Base-by-base conservation (phyloP, 1,140 invertebrate species). In the Macrobrachium rosenbergii region DNA sequence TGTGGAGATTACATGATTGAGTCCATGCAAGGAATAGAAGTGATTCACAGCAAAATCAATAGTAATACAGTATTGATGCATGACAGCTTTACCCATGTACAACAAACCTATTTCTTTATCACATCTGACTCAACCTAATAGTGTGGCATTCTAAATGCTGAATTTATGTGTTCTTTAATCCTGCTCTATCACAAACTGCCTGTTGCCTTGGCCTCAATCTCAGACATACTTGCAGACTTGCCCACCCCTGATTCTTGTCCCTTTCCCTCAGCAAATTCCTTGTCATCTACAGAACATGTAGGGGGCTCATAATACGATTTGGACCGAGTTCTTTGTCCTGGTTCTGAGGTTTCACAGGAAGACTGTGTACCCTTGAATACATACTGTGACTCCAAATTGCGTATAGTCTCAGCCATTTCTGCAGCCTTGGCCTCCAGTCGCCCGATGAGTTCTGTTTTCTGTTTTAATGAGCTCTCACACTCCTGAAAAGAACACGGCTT, bases 381-480 rank as follows among this genome's bases (percentile, higher is more conserved):
- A 90, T 90, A 90, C 89, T 90, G 60, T 83, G 89, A 67, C 87
- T 88, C 80, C 89, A 88, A 87, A 64, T 90, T 87, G 89, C 83
- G 89, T 59, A 90, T 88, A 60, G 83, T 80, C 83, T 86, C 87
- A 59, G 87, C 87, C 89, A 88, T 88, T 81, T 88, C 83, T 73
- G 83, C 79, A 58, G 87, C 83, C 79, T 83, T 87, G 58, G 52
- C 72, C 80, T 90, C 89, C 79, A 87, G 69, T 16, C 78, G 79
- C 75, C 75, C 87, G 77, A 90, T 87, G 82, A 82, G 87, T 83
- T 88, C 87, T 52, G 79, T 86, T 88, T 88, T 88, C 83, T 90
- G 79, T 90, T 88, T 88, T 88, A 90, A 88, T 86, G 89, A 90
- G 83, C 78, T 88, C 84, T 90, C 89, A 79, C 89, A 90, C 63